Conservation (phyloP, 2,888 invertebrate species). For the Neoitamus cyanurus region DNA sequence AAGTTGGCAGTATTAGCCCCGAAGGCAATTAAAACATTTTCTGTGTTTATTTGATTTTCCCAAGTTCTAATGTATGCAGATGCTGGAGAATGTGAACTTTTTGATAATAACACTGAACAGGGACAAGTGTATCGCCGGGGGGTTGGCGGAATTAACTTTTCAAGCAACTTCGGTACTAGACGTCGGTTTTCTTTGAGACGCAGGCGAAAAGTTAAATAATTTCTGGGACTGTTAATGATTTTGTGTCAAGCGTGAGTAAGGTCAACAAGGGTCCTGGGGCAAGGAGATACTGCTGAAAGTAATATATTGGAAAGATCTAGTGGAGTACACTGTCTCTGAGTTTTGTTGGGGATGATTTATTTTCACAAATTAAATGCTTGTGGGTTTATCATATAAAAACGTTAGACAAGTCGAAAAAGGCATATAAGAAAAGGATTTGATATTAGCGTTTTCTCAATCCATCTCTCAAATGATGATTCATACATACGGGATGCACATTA, state of each 20-base stretch:
- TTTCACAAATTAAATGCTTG: no score
- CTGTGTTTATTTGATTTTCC: constrained; percentile 17
- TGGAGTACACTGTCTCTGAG: no score
- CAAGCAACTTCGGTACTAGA: neutral
- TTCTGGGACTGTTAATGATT: neutral
- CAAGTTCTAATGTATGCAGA: neutral
- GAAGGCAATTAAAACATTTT: constrained; percentile 20
- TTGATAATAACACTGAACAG: neutral
- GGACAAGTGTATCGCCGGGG: neutral
- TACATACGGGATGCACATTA: no score
- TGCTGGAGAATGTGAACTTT: neutral
- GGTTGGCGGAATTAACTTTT: neutral
- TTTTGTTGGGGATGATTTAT: no score
- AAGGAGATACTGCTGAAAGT: neutral
- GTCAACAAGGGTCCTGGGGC: neutral
- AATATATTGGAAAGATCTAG: no score
- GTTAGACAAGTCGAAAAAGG: no score
- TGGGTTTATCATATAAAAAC: no score
- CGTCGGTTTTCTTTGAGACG: neutral
- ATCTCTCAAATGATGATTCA: no score
- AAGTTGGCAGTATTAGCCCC: neutral
- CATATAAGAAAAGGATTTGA: no score
- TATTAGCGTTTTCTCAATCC: no score
- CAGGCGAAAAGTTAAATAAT: neutral
- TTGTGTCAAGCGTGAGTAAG: neutral